These are phyloP conservation scores for Etheostoma perlongum DNA, from an alignment of 2,797 vertebrate species.

Conservation along the genomic window DNA sequence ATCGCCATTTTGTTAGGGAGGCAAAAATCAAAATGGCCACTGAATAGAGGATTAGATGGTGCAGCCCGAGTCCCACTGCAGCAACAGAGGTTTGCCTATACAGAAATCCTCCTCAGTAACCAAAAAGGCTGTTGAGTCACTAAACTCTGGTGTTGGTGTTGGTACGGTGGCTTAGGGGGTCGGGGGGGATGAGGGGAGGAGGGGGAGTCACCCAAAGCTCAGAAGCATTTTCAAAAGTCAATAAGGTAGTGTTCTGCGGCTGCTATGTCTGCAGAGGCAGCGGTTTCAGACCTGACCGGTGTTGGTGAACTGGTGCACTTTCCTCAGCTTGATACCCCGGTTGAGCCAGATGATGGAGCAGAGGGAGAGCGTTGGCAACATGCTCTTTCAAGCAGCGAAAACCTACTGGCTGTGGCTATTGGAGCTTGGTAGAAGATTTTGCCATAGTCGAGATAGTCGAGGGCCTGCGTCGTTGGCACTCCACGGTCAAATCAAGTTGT, in stretches of 20 bases:
- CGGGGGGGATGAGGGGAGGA: constrained; percentile 28
- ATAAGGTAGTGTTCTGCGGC: constrained; percentile 45
- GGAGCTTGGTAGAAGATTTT: constrained; percentile 40
- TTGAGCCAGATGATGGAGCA: constrained; percentile 93
- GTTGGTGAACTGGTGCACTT: constrained; percentile 81
- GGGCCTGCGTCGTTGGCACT: constrained; percentile 45
- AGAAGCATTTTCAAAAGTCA: constrained; percentile 77
- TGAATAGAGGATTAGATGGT: constrained; percentile 47
- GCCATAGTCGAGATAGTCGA: no score
- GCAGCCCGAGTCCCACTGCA: constrained; percentile 45
- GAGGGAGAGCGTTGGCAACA: constrained; percentile 89
- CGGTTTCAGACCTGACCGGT: constrained; percentile 79
- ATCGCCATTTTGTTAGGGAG: constrained; percentile 79
- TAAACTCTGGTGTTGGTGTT: constrained; percentile 49
- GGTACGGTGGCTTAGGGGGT: constrained; percentile 36
- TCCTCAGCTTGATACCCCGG: constrained; percentile 91
- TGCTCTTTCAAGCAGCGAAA: constrained; percentile 84
- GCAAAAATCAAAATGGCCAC: constrained; percentile 73
- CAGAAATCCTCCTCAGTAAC: constrained; percentile 52
- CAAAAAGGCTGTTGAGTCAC: constrained; percentile 53
- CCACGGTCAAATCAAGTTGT: constrained; percentile 42
- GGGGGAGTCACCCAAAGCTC: constrained; percentile 70
- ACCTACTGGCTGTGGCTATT: constrained; percentile 64
- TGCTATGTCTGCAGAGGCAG: constrained; percentile 23
- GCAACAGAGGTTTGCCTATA: constrained; percentile 28